Conservation (phyloP, 2,888 invertebrate genomes). For the Aproaerema taeniolella region DNA sequence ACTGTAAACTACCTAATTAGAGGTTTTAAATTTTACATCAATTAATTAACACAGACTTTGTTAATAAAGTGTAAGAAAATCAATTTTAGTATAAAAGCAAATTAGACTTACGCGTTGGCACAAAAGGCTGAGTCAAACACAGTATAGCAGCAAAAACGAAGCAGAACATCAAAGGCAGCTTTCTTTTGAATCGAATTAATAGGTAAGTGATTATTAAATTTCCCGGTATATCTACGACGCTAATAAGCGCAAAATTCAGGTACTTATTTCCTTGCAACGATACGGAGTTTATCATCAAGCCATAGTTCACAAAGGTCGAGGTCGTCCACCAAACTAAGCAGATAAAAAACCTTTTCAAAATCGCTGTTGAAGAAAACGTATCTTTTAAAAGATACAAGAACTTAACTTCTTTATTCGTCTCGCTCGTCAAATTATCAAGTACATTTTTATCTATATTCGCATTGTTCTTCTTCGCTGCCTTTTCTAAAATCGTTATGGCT, state of each 20-base stretch:
- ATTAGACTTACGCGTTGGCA: constrained; percentile 72
- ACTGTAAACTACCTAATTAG: too few relatives aligned
- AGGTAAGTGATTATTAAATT: constrained; percentile 71
- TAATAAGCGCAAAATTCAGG: constrained; percentile 81
- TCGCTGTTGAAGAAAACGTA: constrained; percentile 45
- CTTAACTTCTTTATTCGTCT: constrained; percentile 31
- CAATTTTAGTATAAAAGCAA: too few relatives aligned
- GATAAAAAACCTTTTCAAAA: constrained; percentile 50
- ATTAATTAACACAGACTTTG: too few relatives aligned
- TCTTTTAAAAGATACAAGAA: constrained; percentile 38
- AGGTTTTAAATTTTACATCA: too few relatives aligned
- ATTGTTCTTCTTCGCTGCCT: constrained; percentile 73
- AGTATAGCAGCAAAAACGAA: constrained; percentile 75
- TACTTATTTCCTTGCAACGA: constrained; percentile 86
- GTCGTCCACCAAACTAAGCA: constrained; percentile 74
- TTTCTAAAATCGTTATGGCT: constrained; percentile 79
- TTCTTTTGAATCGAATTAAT: constrained; percentile 73
- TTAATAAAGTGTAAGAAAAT: too few relatives aligned
- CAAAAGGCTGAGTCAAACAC: constrained; percentile 78
- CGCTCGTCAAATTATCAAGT: constrained; percentile 38
- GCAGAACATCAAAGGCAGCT: constrained; percentile 69
- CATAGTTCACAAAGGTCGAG: constrained; percentile 87
- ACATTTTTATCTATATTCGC: constrained; percentile 38
- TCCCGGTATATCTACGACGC: constrained; percentile 77
- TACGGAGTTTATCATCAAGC: constrained; percentile 85